These are phyloP conservation scores for Lacerta bilineata DNA, from an alignment of 2,797 vertebrate species.

Conservation along the genomic window DNA sequence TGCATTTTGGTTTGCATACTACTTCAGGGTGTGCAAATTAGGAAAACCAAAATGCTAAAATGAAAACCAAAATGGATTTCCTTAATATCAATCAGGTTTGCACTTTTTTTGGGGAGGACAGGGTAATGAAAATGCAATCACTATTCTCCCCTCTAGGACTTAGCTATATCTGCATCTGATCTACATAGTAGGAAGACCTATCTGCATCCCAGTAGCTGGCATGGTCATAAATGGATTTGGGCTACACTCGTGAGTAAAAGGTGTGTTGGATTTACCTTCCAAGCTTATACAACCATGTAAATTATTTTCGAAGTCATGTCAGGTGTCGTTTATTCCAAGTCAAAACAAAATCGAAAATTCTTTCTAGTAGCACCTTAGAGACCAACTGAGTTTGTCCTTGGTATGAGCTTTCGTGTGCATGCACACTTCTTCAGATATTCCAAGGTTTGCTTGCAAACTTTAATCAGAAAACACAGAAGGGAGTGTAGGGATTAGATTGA, in stretches of 20 bases:
- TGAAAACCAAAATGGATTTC: neutral
- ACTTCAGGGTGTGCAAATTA: no score
- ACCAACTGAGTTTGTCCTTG: no score
- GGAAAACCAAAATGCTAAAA: no score
- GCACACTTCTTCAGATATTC: no score
- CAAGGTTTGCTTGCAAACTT: constrained; percentile 84
- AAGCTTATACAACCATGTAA: constrained; percentile 76
- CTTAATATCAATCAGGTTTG: constrained; percentile 56
- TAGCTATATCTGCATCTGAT: constrained; percentile 66
- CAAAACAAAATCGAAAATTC: no score
- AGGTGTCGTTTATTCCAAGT: constrained; percentile 83
- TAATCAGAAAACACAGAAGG: constrained; percentile 86
- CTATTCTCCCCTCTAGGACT: constrained; percentile 62
- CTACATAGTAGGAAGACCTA: constrained; percentile 32
- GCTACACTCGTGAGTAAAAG: neutral
- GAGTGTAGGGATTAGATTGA: constrained; percentile 77
- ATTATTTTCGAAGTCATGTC: constrained; percentile 83
- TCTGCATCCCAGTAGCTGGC: neutral
- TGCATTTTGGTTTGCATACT: no score
- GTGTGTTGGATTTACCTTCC: constrained; percentile 59
- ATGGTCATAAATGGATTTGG: constrained; percentile 47
- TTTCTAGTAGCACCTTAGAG: no score
- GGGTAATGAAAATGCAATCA: constrained; percentile 48
- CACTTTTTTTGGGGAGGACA: neutral
- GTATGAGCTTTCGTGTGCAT: no score